Evolutionary conservation across 1,140 invertebrate species (phyloP).

Genomic region (Solen grandis): DNA sequence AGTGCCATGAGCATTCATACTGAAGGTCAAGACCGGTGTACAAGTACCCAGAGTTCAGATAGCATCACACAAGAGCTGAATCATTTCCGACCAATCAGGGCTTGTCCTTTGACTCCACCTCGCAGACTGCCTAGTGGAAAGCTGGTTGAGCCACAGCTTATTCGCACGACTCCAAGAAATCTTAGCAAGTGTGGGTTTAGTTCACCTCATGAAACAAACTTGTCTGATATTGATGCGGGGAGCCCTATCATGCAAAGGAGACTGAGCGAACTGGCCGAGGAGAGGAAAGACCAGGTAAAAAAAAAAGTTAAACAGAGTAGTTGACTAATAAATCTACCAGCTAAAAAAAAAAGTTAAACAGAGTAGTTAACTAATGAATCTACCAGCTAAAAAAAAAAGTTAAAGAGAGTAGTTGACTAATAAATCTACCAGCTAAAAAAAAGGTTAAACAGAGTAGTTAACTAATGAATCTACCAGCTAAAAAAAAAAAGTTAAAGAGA

Average conservation of each 20-base stretch:
- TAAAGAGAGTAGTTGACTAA: no score
- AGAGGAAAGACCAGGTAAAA: slow-evolving; percentile 57
- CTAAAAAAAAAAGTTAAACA: no score
- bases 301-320: no score
- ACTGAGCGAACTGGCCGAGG: slow-evolving; percentile 62
- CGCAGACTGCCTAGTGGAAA: slow-evolving; percentile 63
- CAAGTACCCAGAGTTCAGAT: slow-evolving; percentile 66
- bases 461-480: no score
- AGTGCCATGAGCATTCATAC: no score
- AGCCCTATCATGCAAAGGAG: slow-evolving; percentile 68
- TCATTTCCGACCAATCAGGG: slow-evolving; percentile 75
- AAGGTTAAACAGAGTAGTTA: no score
- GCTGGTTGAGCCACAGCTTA: slow-evolving; percentile 63
- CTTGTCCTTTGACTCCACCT: slow-evolving; percentile 72
- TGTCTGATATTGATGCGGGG: slow-evolving; percentile 61
- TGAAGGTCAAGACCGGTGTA: no score
- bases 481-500: no score
- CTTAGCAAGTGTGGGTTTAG: slow-evolving; percentile 49
- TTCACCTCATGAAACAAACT: slow-evolving; percentile 21
- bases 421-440: no score
- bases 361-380: no score
- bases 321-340: no score
- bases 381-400: no score
- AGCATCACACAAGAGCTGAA: slow-evolving; percentile 71
- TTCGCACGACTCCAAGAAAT: slow-evolving; percentile 68